phyloP scores from a whole-genome alignment of 2,113 vertebrate genomes.

The Gymnocephalus cernua region DNA sequence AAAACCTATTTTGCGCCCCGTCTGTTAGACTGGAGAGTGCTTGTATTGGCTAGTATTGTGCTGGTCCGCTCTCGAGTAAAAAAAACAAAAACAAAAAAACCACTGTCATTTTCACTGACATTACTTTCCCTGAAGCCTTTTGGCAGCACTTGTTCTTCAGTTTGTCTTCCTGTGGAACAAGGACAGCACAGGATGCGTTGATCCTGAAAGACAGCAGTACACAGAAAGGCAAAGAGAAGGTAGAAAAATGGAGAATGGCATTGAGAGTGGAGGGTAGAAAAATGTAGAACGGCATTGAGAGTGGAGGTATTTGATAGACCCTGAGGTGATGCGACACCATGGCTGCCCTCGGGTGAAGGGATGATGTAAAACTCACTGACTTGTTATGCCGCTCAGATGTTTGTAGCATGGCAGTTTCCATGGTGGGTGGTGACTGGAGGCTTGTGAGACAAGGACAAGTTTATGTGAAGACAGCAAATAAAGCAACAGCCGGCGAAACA shows the following conservation, averaged over 20 bases:
- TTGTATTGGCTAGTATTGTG: slow-evolving; percentile 12
- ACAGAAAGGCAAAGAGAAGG: not conserved
- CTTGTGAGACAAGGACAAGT: not conserved
- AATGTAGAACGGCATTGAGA: not conserved
- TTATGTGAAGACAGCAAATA: not conserved
- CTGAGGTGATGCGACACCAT: not conserved
- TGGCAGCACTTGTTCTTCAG: not conserved
- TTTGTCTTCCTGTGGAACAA: slow-evolving; percentile 6
- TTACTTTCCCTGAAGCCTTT: slow-evolving; percentile 20
- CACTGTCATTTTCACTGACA: slow-evolving; percentile 19
- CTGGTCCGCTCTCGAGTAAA: not conserved
- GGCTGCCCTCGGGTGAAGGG: not conserved
- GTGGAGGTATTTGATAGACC: not conserved
- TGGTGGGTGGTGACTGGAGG: no score
- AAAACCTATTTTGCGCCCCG: slow-evolving; percentile 49
- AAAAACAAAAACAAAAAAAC: not conserved
- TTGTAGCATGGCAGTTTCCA: not conserved
- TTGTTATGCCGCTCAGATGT: not conserved
- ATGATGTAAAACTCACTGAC: not conserved
- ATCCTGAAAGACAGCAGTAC: slow-evolving; percentile 24
- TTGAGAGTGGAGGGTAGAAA: not conserved
- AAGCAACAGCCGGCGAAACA: not conserved
- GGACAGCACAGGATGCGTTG: not conserved
- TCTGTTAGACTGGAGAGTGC: slow-evolving; percentile 35
- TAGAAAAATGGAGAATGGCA: not conserved